Conservation (phyloP, 1,140 invertebrate species). For the Zaprionus davidi region DNA sequence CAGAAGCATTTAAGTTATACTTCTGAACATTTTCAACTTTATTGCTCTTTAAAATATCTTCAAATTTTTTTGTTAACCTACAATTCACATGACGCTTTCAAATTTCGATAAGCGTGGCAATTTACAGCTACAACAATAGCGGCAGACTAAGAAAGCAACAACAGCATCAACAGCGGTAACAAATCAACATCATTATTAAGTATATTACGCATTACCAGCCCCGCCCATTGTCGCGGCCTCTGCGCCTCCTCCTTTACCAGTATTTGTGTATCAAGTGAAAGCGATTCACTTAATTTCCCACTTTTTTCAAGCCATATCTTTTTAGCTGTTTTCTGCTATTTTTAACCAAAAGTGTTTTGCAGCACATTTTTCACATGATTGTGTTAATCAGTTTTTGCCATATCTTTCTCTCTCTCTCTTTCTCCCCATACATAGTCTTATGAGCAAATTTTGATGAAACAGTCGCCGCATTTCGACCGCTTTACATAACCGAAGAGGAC, state of each 20-base stretch:
- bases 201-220: conserved; percentile 64
- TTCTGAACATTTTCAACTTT: no score
- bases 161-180: conserved; percentile 22
- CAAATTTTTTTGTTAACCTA: background rate
- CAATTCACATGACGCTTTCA: conserved; percentile 17
- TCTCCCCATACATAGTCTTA: conserved; percentile 3
- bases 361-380: conserved; percentile 76
- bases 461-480: conserved; percentile 49
- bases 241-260: conserved; percentile 35
- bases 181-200: conserved; percentile 51
- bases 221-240: conserved; percentile 39
- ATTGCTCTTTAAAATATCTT: background rate
- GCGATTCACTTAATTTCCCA: conserved; percentile 71
- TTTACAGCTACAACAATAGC: conserved; percentile 1
- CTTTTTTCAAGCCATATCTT: conserved; percentile 33
- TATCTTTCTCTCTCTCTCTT: conserved; percentile 18
- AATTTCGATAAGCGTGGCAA: conserved; percentile 20
- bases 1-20: no score
- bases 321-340: conserved; percentile 52
- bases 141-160: background rate
- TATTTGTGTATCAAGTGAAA: conserved; percentile 77
- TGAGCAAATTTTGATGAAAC: conserved; percentile 53
- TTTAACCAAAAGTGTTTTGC: conserved; percentile 57
- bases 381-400: conserved; percentile 65
- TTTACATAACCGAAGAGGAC: conserved; percentile 53